Percentiles rank a stretch among this genome's conserved stretches.
phyloP scores from a whole-genome alignment of 35 echinoderm and acorn worm genomes.

The Diadema setosum region DNA sequence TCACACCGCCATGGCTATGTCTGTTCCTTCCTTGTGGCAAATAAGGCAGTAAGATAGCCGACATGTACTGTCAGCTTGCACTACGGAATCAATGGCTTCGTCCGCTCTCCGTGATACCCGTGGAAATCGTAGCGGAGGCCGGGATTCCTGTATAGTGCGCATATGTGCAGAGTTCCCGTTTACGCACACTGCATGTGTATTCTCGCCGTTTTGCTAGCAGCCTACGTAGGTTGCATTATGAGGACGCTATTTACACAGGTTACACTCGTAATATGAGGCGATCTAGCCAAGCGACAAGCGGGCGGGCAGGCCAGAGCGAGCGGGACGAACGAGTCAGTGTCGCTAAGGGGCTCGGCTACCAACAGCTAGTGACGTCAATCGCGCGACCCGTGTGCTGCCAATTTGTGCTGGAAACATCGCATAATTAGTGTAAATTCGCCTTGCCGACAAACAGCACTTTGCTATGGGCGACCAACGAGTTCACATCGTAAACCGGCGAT shows the following conservation, averaged over 20 bases:
- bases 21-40: not conserved
- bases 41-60: not conserved
- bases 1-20: not conserved
- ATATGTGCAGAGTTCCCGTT: not conserved
- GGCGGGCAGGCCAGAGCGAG: not conserved
- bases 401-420: not conserved
- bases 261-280: not conserved
- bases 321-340: not conserved
- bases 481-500: no score
- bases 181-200: no score
- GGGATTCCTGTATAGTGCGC: not conserved
- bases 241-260: not conserved
- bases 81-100: not conserved
- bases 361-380: not conserved
- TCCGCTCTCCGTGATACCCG: not conserved
- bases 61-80: not conserved
- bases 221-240: conserved; percentile 2
- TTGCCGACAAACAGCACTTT: not conserved
- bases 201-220: no score
- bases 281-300: not conserved
- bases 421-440: conserved; percentile 27
- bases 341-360: conserved; percentile 19
- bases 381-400: not conserved
- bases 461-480: not conserved
- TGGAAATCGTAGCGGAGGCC: not conserved